Conservation (phyloP, 2,888 invertebrate genomes). For the Cremastobaeus sp. region DNA sequence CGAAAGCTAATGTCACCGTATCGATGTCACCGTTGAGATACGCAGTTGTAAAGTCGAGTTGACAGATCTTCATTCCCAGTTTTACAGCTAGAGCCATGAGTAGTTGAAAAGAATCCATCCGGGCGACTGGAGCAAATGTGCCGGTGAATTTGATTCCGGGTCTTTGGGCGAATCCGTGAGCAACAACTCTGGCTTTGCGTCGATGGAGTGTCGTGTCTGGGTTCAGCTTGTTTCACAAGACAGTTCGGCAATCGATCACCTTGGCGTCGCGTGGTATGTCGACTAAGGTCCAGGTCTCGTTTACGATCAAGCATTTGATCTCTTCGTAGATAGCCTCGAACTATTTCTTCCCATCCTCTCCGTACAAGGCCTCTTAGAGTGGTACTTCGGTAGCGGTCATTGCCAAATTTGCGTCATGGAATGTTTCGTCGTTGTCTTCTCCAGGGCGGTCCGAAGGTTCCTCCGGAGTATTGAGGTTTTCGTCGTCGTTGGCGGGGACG, state of each 20-base stretch:
- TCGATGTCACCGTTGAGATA: slow-evolving; percentile 61
- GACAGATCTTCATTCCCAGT: slow-evolving; percentile 49
- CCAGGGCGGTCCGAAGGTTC: not conserved
- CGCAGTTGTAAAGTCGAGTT: slow-evolving; percentile 61
- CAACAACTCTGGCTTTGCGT: slow-evolving; percentile 36
- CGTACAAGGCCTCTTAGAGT: no score
- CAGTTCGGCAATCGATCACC: slow-evolving; percentile 14
- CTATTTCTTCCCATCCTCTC: no score
- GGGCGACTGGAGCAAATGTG: slow-evolving; percentile 57
- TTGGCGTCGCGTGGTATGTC: not conserved
- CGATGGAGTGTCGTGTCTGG: slow-evolving; percentile 1
- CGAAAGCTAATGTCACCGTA: slow-evolving; percentile 25
- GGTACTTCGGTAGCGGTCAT: not conserved
- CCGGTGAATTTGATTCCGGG: slow-evolving; percentile 51
- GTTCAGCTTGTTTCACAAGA: slow-evolving; percentile 24
- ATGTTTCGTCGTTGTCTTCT: not conserved
- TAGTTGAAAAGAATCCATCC: slow-evolving; percentile 42
- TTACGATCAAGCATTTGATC: no score
- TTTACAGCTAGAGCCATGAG: slow-evolving; percentile 49
- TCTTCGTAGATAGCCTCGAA: no score
- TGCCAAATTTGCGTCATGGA: not conserved
- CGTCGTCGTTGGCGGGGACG: not conserved
- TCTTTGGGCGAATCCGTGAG: slow-evolving; percentile 27
- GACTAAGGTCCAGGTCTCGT: no score
- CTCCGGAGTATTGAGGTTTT: not conserved